A percentile compares a stretch with the other conserved stretches of the same genome.
These are phyloP conservation scores for Dryoscopus gambensis DNA, from an alignment of 2,113 vertebrate species.

Conservation along the genomic window DNA sequence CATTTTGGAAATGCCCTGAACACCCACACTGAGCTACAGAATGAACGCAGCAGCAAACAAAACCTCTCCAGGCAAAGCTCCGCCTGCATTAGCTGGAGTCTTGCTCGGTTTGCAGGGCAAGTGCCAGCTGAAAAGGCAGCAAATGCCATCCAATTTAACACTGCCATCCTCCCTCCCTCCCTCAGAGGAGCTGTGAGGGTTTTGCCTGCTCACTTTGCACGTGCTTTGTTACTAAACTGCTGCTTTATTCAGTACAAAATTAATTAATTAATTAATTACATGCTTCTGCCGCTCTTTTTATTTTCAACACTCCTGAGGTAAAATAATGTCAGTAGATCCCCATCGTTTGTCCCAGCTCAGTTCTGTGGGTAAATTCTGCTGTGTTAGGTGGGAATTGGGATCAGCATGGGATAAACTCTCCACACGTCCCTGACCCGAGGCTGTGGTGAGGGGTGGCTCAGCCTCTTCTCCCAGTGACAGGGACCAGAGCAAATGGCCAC, in stretches of 20 bases:
- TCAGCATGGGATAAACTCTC: neutral
- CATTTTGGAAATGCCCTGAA: neutral
- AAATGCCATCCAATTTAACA: neutral
- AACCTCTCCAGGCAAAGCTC: neutral
- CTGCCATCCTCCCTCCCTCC: neutral
- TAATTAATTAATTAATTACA: neutral
- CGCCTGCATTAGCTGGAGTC: neutral
- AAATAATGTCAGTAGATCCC: neutral
- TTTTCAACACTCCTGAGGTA: neutral
- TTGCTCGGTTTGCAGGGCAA: neutral
- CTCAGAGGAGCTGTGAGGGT: neutral
- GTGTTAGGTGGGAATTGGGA: neutral
- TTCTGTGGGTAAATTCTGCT: neutral
- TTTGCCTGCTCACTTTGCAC: neutral
- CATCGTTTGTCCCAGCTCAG: neutral
- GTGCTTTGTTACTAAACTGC: neutral
- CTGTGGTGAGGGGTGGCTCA: fast-evolving
- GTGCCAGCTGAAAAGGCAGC: neutral
- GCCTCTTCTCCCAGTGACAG: neutral
- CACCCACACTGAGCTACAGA: neutral
- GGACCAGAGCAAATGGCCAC: neutral
- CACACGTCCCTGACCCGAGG: neutral
- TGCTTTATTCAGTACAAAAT: neutral
- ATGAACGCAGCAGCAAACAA: neutral
- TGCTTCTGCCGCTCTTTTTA: neutral